Evolutionary conservation across 1,140 invertebrate species (phyloP).

Genomic region (Brachystomella parvula): DNA sequence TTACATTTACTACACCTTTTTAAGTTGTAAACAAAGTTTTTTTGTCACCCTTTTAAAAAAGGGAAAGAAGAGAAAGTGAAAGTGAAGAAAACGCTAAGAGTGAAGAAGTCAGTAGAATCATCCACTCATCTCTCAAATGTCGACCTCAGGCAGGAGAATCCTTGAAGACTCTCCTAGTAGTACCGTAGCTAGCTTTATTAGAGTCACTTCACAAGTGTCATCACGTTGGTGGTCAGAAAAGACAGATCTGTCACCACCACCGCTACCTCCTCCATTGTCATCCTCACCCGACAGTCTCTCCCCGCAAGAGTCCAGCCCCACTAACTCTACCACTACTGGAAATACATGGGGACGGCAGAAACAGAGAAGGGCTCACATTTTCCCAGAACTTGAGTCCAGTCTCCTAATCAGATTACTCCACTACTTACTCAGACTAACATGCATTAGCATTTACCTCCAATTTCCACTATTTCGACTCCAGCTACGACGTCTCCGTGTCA

Average conservation of each 20-base stretch:
- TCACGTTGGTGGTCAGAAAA: background rate
- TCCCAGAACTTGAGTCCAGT: background rate
- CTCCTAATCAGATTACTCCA: conserved; percentile 33
- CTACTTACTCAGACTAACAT: conserved; percentile 30
- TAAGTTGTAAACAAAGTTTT: background rate
- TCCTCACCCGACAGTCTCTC: background rate
- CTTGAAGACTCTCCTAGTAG: background rate
- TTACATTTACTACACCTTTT: background rate
- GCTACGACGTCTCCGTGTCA: conserved; percentile 20
- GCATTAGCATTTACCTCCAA: conserved; percentile 28
- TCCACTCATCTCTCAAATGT: background rate
- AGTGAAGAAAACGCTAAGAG: no score
- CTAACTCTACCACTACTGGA: background rate
- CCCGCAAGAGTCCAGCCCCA: background rate
- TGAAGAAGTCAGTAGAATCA: conserved; percentile 5
- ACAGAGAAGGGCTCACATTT: background rate
- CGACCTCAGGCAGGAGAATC: background rate
- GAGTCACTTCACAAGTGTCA: background rate
- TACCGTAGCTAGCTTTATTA: background rate
- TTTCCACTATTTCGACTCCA: conserved; percentile 13
- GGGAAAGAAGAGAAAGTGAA: background rate
- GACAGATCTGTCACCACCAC: background rate
- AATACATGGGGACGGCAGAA: background rate
- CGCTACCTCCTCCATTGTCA: background rate
- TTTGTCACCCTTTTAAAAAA: conserved; percentile 2